Conservation (phyloP, 2,113 vertebrate species). For the Sprattus sprattus region DNA sequence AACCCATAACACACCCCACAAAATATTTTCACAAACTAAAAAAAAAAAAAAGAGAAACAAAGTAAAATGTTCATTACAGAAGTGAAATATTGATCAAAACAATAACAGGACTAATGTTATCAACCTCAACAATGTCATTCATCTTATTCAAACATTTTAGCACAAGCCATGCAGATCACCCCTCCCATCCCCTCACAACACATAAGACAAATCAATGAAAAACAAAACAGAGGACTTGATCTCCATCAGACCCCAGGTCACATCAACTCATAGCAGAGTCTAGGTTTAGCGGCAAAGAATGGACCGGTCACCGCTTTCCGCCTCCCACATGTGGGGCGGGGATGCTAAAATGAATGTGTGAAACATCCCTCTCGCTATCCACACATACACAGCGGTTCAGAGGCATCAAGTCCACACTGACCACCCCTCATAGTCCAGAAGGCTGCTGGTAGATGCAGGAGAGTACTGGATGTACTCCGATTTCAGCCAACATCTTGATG, state of each 20-base stretch:
- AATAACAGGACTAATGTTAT: conserved; percentile 54
- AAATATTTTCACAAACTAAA: conserved; percentile 48
- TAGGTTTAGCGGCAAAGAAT: background rate
- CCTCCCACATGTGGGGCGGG: background rate
- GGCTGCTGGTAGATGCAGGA: conserved; percentile 15
- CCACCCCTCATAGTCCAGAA: conserved; percentile 6
- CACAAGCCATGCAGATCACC: conserved; percentile 50
- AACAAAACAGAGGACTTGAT: background rate
- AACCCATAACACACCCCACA: conserved; percentile 14
- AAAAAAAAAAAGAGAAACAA: conserved; percentile 42
- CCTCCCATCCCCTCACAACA: conserved; percentile 31
- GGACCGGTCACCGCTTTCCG: background rate
- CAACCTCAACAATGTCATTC: conserved; percentile 49
- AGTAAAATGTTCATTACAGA: conserved; percentile 51
- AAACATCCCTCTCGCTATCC: background rate
- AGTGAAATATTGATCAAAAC: conserved; percentile 49
- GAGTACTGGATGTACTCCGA: background rate
- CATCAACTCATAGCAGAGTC: background rate
- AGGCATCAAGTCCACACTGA: background rate
- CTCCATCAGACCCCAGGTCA: background rate
- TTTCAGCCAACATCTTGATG: conserved; percentile 13
- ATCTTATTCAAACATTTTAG: conserved; percentile 46
- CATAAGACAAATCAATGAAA: background rate
- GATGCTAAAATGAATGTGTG: background rate
- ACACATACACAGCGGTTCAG: background rate